phyloP scores from a whole-genome alignment of 30 jellyfish, hydroid and myxozoan genomes.

The Aurelia sp. region DNA sequence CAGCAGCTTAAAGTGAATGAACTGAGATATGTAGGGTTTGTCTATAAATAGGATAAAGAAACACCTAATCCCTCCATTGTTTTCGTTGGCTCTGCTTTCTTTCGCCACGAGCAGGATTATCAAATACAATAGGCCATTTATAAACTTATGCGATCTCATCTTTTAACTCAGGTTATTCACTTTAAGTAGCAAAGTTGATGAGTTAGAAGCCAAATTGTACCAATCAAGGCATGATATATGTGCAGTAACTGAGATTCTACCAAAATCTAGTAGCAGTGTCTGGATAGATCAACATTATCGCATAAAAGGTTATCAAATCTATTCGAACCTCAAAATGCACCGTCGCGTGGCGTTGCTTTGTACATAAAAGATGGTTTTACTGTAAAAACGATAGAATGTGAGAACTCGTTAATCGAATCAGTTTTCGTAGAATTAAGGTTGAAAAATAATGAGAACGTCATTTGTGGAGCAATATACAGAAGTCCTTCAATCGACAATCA shows the following conservation, averaged over 20 bases:
- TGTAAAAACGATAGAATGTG: slow-evolving; percentile 3
- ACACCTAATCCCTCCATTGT: too few relatives aligned
- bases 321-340: slow-evolving; percentile 8
- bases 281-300: slow-evolving; percentile 19
- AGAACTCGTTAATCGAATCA: neutral
- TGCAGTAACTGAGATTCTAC: slow-evolving; percentile 49
- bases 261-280: slow-evolving; percentile 8
- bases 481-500: slow-evolving; percentile 28
- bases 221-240: slow-evolving; percentile 16
- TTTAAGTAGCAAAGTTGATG: too few relatives aligned
- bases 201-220: neutral
- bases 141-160: too few relatives aligned
- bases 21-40: too few relatives aligned
- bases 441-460: slow-evolving; percentile 23
- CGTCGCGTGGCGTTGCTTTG: slow-evolving; percentile 24
- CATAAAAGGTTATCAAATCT: slow-evolving; percentile 18
- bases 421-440: slow-evolving; percentile 16
- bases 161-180: too few relatives aligned
- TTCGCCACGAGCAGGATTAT: too few relatives aligned
- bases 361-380: slow-evolving; percentile 3
- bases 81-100: too few relatives aligned
- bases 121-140: too few relatives aligned
- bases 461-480: slow-evolving; percentile 31
- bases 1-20: too few relatives aligned
- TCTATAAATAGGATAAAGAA: too few relatives aligned